These are phyloP conservation scores for Caenorhabditis doughertyi DNA, from an alignment of 2,888 invertebrate species.

Conservation along the genomic window DNA sequence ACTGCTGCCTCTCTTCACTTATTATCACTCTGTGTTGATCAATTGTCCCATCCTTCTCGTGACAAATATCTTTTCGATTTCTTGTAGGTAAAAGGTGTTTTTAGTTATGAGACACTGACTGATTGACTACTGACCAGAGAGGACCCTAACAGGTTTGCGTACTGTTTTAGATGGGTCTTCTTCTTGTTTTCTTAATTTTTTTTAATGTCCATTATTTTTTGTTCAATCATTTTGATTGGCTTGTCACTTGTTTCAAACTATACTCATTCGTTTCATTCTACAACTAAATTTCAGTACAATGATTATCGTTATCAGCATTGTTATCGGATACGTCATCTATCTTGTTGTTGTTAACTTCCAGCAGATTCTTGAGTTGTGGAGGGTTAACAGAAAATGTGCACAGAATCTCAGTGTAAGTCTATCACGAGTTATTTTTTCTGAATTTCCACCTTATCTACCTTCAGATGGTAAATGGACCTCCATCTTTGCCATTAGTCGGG, in stretches of 20 bases:
- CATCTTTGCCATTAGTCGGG: conserved; percentile 69
- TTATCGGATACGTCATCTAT: conserved; percentile 48
- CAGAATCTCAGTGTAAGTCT: conserved; percentile 56
- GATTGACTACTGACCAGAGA: not conserved
- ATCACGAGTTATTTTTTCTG: not conserved
- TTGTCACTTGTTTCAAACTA: not conserved
- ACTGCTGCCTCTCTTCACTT: not conserved
- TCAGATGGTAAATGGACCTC: conserved; percentile 66
- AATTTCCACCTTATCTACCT: not conserved
- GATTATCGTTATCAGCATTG: conserved; percentile 46
- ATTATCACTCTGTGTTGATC: conserved; percentile 49
- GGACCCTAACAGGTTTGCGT: conserved; percentile 30
- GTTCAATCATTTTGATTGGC: not conserved
- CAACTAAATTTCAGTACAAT: conserved; percentile 17
- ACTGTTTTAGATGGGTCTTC: conserved; percentile 10
- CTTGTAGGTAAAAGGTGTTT: conserved; percentile 46
- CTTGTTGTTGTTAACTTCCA: conserved; percentile 35
- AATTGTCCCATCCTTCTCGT: conserved; percentile 35
- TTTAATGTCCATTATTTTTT: not conserved
- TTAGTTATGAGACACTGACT: conserved; percentile 18
- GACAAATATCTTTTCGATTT: conserved; percentile 35
- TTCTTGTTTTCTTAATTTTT: not conserved
- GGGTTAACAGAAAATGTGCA: conserved; percentile 46
- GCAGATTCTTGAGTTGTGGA: conserved; percentile 43
- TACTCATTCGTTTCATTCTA: not conserved